These are phyloP conservation scores for Talpa occidentalis DNA, from an alignment of 2,113 vertebrate species.

Conservation along the genomic window DNA sequence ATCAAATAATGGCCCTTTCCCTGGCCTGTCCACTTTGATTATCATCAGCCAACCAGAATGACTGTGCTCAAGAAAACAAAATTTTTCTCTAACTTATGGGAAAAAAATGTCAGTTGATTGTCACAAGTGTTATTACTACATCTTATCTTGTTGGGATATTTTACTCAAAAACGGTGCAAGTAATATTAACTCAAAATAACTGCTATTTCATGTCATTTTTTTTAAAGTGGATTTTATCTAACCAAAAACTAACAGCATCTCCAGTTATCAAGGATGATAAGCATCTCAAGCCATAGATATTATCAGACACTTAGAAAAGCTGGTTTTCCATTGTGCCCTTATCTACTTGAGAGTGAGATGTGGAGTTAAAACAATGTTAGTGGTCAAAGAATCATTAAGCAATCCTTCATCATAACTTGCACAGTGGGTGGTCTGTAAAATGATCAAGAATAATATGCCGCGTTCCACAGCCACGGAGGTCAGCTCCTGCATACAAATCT, in stretches of 20 bases:
- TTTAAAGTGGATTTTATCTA: constrained; percentile 72
- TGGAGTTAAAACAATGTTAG: constrained; percentile 96
- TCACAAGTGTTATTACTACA: constrained; percentile 61
- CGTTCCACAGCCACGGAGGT: constrained; percentile 95
- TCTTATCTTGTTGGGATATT: constrained; percentile 68
- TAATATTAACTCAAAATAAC: background rate
- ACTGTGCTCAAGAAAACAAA: constrained; percentile 68
- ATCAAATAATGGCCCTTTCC: constrained; percentile 66
- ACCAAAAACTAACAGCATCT: constrained; percentile 76
- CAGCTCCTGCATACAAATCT: constrained; percentile 98
- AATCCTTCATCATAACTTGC: constrained; percentile 97
- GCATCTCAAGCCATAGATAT: constrained; percentile 76
- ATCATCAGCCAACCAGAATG: constrained; percentile 57
- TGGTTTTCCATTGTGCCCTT: constrained; percentile 85
- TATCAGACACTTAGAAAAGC: constrained; percentile 81
- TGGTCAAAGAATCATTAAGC: constrained; percentile 96
- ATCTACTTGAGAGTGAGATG: constrained; percentile 88
- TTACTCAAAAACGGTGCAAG: constrained; percentile 50
- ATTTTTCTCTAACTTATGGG: constrained; percentile 68
- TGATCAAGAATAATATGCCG: constrained; percentile 97
- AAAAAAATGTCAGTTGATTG: constrained; percentile 34
- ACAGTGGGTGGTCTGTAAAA: constrained; percentile 94
- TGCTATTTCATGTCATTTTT: constrained; percentile 52
- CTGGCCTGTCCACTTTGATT: constrained; percentile 51
- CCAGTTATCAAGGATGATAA: constrained; percentile 79